Evolutionary conservation across 2,888 invertebrate genomes (phyloP).

Genomic region (Lissocephala sabroskyi): DNA sequence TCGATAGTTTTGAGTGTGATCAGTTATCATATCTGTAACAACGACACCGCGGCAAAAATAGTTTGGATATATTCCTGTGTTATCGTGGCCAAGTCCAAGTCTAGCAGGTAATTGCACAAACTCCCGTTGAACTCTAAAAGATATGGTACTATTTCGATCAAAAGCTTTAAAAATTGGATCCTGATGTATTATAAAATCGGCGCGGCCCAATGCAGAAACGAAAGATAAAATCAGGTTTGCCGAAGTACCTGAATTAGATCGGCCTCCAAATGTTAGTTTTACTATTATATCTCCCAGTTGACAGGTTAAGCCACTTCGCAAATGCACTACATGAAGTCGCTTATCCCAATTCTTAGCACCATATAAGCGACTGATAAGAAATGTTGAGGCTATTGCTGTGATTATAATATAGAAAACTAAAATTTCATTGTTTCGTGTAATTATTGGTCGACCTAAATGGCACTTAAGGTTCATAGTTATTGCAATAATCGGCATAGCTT

Average conservation of each 20-base stretch:
- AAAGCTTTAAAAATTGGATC: conserved; percentile 14
- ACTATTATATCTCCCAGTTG: conserved; percentile 21
- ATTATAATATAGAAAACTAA: conserved; percentile 10
- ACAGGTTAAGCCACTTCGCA: conserved; percentile 4
- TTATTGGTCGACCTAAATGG: conserved; percentile 24
- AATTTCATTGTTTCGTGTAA: conserved; percentile 15
- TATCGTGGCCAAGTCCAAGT: conserved; percentile 21
- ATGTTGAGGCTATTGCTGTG: not conserved
- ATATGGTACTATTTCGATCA: conserved; percentile 22
- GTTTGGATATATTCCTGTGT: conserved; percentile 25
- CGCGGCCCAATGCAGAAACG: conserved; percentile 1
- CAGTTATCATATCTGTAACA: conserved; percentile 13
- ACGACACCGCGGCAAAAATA: conserved; percentile 24
- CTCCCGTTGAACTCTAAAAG: conserved; percentile 11
- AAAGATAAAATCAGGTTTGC: conserved; percentile 26
- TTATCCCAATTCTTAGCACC: conserved; percentile 7
- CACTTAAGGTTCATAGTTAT: conserved; percentile 28
- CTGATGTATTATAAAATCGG: conserved; percentile 17
- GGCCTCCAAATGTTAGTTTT: conserved; percentile 26
- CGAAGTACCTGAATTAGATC: conserved; percentile 24
- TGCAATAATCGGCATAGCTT: conserved; percentile 24
- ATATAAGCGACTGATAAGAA: conserved; percentile 11
- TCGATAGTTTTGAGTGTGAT: conserved; percentile 16
- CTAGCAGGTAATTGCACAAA: conserved; percentile 16
- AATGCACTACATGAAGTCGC: conserved; percentile 15